Evolutionary conservation across 2,888 invertebrate genomes (phyloP), one percentile per base, ranked within the genome.

Genomic region (Drosophila falleni): DNA sequence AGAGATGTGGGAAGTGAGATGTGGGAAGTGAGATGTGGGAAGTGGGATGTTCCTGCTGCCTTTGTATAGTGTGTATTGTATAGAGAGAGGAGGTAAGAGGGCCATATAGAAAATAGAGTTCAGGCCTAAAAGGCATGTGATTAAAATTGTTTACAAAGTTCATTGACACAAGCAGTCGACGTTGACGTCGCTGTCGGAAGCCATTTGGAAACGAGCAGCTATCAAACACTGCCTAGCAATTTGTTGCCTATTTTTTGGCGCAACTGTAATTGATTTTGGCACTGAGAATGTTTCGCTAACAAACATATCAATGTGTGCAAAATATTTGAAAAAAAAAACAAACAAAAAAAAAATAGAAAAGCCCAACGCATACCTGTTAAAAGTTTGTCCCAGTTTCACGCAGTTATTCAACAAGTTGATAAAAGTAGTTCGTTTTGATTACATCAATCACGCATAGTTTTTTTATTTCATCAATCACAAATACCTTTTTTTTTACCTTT

Each of bases 121-220:
- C 26, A n/a, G 41, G 56, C 23, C 50, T 19, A 51, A 74, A 60
- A 54, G 77, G 79, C 80, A 77, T 87, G 89, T 84, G 87, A 89
- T 89, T 86, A 89, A 87, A 89, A 89, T 86, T 89, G 89, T 87
- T 86, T 89, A 74, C 81, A 74, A 89, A 89, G 85, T 89, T 86
- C 89, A 84, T 87, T 87, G 85, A 89, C 85, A 87, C 71, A 46
- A 42, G 19, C 16, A 51, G 50, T 44, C 53, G 31, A 61, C 44
- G 16, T 42, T 42, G 39, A 61, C 44, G 16, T 55, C 29, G 37
- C 60, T 44, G 47, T 51, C 67, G 74, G 78, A 75, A 75, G 75
- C 75, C 75, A 68, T 75, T 68, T 47, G 49, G 59, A 33, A 55
- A 44, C 55, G 46, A 51, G 35, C 47, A 33, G 74, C 76, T 74